A percentile compares a stretch with the other conserved stretches of the same genome.
Evolutionary conservation across 1,140 invertebrate genomes (phyloP).

Genomic region (Leucophenga varia): DNA sequence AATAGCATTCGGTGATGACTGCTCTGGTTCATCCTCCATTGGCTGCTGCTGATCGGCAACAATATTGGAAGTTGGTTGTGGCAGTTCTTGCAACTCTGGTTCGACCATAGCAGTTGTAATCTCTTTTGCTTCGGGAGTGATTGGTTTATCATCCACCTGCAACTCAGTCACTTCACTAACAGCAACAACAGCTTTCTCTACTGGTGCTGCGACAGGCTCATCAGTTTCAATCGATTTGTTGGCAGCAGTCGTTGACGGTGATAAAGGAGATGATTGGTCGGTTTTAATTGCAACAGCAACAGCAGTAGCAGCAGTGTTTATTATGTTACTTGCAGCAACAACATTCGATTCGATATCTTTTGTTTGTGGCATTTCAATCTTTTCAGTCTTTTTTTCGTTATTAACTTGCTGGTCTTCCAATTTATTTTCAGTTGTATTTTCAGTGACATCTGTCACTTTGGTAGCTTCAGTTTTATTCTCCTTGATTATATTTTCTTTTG

Average conservation of each 20-base stretch:
- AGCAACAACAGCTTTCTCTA: constrained; percentile 3
- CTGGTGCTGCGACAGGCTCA: constrained; percentile 7
- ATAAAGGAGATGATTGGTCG: background rate
- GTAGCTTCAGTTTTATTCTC: constrained; percentile 30
- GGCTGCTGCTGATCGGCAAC: constrained; percentile 42
- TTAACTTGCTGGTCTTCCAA: background rate
- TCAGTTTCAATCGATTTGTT: no score
- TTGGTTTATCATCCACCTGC: background rate
- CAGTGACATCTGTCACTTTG: constrained; percentile 2
- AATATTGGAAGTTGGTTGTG: no score
- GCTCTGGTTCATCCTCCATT: constrained; percentile 26
- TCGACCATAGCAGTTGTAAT: constrained; percentile 7
- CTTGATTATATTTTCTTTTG: constrained; percentile 21
- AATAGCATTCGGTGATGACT: constrained; percentile 19
- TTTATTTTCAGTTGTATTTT: background rate
- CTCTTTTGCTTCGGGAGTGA: background rate
- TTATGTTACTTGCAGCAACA: constrained; percentile 16
- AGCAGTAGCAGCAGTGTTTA: constrained; percentile 8
- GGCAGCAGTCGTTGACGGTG: background rate
- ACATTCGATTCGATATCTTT: constrained; percentile 6
- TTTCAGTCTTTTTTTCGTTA: background rate
- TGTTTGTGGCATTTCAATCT: background rate
- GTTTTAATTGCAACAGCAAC: constrained; percentile 6
- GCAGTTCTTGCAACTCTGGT: background rate
- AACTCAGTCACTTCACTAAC: background rate